Conservation (phyloP, 2,113 vertebrate genomes). For the Tetraodon nigroviridis region DNA sequence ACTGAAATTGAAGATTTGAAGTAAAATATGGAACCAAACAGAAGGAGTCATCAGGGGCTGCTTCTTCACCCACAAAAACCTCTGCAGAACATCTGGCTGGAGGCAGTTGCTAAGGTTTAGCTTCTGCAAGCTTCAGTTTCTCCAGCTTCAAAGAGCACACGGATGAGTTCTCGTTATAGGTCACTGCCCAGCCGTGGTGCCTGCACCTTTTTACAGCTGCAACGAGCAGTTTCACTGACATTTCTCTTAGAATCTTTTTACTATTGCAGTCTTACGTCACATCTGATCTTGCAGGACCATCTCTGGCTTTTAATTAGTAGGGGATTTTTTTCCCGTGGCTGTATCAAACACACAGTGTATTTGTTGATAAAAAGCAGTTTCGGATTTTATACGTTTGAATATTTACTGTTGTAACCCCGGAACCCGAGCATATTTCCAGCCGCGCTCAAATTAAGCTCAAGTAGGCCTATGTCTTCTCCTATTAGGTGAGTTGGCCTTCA, state of each 20-base stretch:
- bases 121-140: slow-evolving; percentile 8
- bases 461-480: slow-evolving; percentile 8
- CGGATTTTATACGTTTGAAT: no score
- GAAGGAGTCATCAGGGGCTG: no score
- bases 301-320: no score
- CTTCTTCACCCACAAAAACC: not conserved
- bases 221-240: slow-evolving; percentile 46
- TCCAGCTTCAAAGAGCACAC: slow-evolving; percentile 10
- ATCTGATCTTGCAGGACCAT: slow-evolving; percentile 13
- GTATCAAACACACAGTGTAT: no score
- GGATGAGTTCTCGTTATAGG: slow-evolving; percentile 22
- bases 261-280: slow-evolving; percentile 14
- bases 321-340: no score
- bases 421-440: slow-evolving; percentile 8
- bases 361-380: no score
- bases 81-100: not conserved
- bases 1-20: no score
- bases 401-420: not conserved
- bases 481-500: slow-evolving; percentile 50
- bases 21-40: no score
- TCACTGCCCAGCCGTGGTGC: slow-evolving; percentile 24
- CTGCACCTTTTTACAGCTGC: slow-evolving; percentile 24
- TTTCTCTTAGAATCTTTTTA: slow-evolving; percentile 28
- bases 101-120: slow-evolving; percentile 11
- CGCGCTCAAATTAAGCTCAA: not conserved